These are phyloP conservation scores for Microctenopoma lineatum DNA, from an alignment of 2,797 vertebrate species.

Conservation along the genomic window DNA sequence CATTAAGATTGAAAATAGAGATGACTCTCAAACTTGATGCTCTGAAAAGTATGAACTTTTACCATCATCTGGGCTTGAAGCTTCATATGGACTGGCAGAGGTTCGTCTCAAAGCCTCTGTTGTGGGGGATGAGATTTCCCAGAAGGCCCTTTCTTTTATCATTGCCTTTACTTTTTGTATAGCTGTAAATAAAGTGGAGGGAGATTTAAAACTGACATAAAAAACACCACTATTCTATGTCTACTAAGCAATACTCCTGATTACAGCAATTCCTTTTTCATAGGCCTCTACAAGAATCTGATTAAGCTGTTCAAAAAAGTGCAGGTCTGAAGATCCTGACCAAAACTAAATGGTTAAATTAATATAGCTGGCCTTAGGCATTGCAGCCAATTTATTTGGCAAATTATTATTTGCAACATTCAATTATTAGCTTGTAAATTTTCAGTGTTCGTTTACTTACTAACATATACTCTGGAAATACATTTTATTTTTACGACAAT, in stretches of 20 bases:
- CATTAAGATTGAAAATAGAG: background rate
- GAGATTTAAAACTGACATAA: background rate
- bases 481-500: background rate
- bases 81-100: conserved; percentile 6
- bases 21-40: background rate
- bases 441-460: too few relatives aligned
- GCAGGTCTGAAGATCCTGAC: too few relatives aligned
- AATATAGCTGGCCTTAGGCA: too few relatives aligned
- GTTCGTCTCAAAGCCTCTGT: background rate
- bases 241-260: too few relatives aligned
- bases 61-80: conserved; percentile 54
- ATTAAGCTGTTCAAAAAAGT: too few relatives aligned
- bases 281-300: too few relatives aligned
- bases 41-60: conserved; percentile 27
- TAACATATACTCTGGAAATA: background rate
- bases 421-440: too few relatives aligned
- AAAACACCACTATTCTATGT: too few relatives aligned
- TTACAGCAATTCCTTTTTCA: too few relatives aligned
- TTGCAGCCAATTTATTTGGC: too few relatives aligned
- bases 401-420: too few relatives aligned
- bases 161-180: conserved; percentile 37
- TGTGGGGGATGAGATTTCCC: background rate
- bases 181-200: conserved; percentile 40
- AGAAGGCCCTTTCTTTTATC: background rate
- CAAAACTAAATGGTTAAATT: too few relatives aligned